These are phyloP conservation scores for Drosophila biarmipes DNA, from an alignment of 1,140 invertebrate species.

Conservation along the genomic window DNA sequence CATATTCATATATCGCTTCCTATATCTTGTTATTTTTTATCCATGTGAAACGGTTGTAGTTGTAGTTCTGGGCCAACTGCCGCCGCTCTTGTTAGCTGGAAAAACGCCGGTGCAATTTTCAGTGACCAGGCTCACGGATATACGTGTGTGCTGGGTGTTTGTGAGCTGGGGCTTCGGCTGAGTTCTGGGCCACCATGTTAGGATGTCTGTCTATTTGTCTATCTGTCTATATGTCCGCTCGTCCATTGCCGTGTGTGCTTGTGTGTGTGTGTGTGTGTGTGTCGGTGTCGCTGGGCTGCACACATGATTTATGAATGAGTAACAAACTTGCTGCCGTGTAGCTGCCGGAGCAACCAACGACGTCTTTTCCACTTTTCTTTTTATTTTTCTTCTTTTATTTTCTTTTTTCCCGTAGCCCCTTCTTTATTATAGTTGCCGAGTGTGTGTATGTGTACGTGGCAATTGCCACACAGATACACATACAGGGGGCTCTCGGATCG, in stretches of 20 bases:
- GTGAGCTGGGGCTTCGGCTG: not conserved
- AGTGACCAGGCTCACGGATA: constrained; percentile 66
- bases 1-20: constrained; percentile 78
- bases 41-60: constrained; percentile 54
- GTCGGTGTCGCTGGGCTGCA: constrained; percentile 56
- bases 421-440: constrained; percentile 71
- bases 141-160: not conserved
- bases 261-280: constrained; percentile 38
- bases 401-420: constrained; percentile 42
- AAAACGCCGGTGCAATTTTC: constrained; percentile 72
- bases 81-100: constrained; percentile 52
- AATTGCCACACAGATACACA: constrained; percentile 61
- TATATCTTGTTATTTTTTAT: constrained; percentile 30
- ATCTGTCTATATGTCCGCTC: constrained; percentile 43
- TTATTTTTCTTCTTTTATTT: constrained; percentile 13
- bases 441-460: constrained; percentile 54
- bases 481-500: constrained; percentile 56
- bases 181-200: constrained; percentile 12
- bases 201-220: constrained; percentile 44
- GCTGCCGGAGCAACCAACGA: constrained; percentile 67
- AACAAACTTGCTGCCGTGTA: constrained; percentile 82
- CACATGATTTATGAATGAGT: constrained; percentile 83
- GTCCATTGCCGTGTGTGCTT: constrained; percentile 16
- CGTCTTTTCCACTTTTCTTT: constrained; percentile 69
- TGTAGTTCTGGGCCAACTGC: constrained; percentile 68